Evolutionary conservation across 2,113 vertebrate species (phyloP), one percentile per base, ranked within the genome.

Genomic region (Takifugu flavidus): DNA sequence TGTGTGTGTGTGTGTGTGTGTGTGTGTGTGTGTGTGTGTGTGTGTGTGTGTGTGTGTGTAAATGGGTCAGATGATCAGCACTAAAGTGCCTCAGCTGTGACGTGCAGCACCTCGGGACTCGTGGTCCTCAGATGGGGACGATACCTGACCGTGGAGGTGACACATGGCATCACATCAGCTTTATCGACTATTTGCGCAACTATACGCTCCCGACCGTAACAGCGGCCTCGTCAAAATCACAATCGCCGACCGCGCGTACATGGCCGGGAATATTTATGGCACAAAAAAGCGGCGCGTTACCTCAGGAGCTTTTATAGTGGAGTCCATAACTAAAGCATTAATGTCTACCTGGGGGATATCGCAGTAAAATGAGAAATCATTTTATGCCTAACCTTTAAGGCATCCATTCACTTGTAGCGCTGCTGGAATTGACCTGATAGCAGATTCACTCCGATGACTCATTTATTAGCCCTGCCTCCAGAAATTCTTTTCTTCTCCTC

Each of bases 241-340:
- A 72, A 63, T 39, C 11, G 34, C 11, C 66, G 59, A 58, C 59
- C 59, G 64, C 59, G 59, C 55, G 62, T 58, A 77, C 67, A 75
- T 53, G 70, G 62, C 50, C 25, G 14, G 62, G 13, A 29, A 77
- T 75, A 81, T 85, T 79, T 75, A 78, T 75, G 56, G 75, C 47
- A 65, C 66, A 60, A 39, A 39, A 53, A 62, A 63, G 69, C 62
- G 70, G 57, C 47, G 14, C 26, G 53, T 79, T 68, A 82, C 83
- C 73, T 63, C 68, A 10, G 74, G 70, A 75, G 72, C 67, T 80
- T 84, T 84, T 75, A 72, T 66, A 74, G 72, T 82, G 56, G 57
- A 78, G 82, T 86, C 86, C 80, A 87, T 86, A 88, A 84, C 80
- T 69, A 77, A 83, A 78, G 72, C 77, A 73, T 79, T 84, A 83